Conservation (phyloP, 2,113 vertebrate species). For the Zosterops pallidus region DNA sequence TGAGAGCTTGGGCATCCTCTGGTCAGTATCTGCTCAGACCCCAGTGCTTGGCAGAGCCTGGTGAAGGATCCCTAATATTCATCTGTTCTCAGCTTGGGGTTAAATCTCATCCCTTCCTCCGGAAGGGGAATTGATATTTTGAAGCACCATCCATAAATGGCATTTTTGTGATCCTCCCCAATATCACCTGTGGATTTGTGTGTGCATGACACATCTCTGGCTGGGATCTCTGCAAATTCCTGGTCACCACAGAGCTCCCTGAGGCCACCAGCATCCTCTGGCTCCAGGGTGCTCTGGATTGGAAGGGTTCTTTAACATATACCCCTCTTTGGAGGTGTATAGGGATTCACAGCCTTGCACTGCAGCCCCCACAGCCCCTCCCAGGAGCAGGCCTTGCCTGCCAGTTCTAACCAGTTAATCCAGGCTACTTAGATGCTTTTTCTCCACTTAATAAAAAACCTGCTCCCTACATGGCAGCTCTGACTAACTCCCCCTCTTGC, state of each 20-base stretch:
- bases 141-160: not conserved
- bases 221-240: not conserved
- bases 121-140: not conserved
- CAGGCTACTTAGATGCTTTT: not conserved
- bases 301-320: not conserved
- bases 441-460: not conserved
- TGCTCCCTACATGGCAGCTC: not conserved
- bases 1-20: not conserved
- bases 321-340: rapidly evolving
- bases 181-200: not conserved
- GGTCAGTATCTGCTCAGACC: not conserved
- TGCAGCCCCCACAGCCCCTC: not conserved
- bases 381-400: not conserved
- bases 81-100: not conserved
- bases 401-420: not conserved
- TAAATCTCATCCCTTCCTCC: not conserved
- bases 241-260: not conserved
- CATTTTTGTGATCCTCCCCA: not conserved
- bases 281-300: not conserved
- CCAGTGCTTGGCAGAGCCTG: not conserved
- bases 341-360: not conserved
- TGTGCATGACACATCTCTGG: not conserved
- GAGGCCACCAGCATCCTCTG: not conserved
- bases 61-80: not conserved
- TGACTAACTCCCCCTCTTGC: not conserved